Evolutionary conservation across 92 coral and sea anemone species (phyloP), one percentile per base, ranked within the genome.

Genomic region (Isaurus tuberculatus): DNA sequence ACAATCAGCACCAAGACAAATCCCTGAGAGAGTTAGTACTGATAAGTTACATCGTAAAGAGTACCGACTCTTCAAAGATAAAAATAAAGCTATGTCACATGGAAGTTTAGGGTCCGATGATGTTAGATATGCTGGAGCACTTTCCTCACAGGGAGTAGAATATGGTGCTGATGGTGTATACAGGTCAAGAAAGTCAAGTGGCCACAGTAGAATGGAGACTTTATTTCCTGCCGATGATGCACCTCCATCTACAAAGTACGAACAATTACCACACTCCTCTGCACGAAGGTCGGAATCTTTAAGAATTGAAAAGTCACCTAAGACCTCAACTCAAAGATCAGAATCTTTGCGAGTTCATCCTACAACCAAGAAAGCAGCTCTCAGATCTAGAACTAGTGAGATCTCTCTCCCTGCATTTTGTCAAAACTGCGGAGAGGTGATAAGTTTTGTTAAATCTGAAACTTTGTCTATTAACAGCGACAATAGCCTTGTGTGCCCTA

Each of bases 1-100:
- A 42, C 88, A 94, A 32, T 94, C 99, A 9, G 94, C 95, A 66
- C 99, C 99, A 27, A 85, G 87, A 60, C 82, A 89, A n/a, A 87
- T 92, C 8, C 67, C 86, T 11, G 49, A 57, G n/a, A 83, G 90
- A 46, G 68, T 88, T 8, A 70, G 74, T 40, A 83, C 95, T 46
- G 95, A 89, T 60, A 88, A 83, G 26, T 79, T 89, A 0, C 94
- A 79, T 20, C 57, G 93, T 22, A 80, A 82, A 65, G 80, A 77
- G 36, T 34, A 55, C n/a, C 46, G 73, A 28, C 32, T 42, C 22
- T 34, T 8, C 26, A 67, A 36, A 61, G 63, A 79, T 15, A 90
- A 70, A 8, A 73, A 27, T 13, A 55, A 68, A 84, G 85, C 74
- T 29, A 78, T 51, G 77, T 71, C 66, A 46, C 57, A 61, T 49